Evolutionary conservation across 2,797 vertebrate genomes (phyloP).

Genomic region (Alca torda): DNA sequence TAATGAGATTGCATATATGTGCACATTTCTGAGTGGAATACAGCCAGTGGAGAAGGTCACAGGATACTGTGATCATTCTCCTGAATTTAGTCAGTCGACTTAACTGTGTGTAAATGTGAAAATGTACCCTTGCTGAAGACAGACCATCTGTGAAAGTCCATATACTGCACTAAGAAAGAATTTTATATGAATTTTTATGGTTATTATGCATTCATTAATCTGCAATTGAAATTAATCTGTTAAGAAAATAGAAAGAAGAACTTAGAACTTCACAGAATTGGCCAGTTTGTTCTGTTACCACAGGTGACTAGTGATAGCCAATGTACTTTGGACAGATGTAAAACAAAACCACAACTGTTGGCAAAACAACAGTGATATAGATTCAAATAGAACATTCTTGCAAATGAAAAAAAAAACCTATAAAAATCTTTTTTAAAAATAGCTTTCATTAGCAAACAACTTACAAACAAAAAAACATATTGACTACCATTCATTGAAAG

Average conservation of each 20-base stretch:
- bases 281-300: background rate
- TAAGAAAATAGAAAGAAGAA: background rate
- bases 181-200: background rate
- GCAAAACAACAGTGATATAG: background rate
- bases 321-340: background rate
- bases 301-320: background rate
- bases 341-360: background rate
- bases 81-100: background rate
- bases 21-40: background rate
- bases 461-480: background rate
- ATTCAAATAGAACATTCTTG: background rate
- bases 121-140: background rate
- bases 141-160: background rate
- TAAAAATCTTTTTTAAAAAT: background rate
- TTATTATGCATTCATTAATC: background rate
- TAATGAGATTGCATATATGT: background rate
- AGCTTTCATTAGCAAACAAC: background rate
- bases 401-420: background rate
- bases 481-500: background rate
- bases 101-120: background rate
- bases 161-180: background rate
- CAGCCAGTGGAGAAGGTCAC: background rate
- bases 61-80: background rate
- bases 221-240: background rate
- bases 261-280: background rate